Conservation (phyloP, 2,113 vertebrate species). For the Mohoua ochrocephala region DNA sequence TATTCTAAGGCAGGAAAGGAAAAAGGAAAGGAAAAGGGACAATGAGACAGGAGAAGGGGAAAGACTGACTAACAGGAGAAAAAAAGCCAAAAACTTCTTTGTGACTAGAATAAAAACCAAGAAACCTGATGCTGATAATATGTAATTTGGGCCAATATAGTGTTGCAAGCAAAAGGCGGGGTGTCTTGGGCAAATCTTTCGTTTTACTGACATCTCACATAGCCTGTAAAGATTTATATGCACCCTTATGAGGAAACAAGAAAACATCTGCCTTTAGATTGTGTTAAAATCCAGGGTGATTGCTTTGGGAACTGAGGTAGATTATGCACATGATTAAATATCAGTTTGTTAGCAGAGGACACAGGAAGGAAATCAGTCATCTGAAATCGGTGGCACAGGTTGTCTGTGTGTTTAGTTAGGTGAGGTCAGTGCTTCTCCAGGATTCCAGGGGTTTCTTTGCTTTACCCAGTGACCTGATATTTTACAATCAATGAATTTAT, state of each 20-base stretch:
- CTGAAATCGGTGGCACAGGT: background rate
- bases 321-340: background rate
- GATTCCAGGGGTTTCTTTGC: background rate
- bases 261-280: background rate
- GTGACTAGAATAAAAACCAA: background rate
- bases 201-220: background rate
- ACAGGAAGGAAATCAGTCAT: background rate
- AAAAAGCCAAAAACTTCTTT: background rate
- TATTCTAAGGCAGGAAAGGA: background rate
- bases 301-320: background rate
- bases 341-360: background rate
- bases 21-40: rapidly evolving
- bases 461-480: background rate
- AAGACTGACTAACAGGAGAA: background rate
- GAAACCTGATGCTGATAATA: background rate
- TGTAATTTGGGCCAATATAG: background rate
- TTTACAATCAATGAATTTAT: background rate
- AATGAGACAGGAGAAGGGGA: background rate
- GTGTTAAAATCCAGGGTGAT: background rate
- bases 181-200: background rate
- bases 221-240: too few species aligned
- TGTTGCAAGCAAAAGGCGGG: background rate
- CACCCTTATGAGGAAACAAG: background rate
- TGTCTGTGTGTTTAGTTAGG: background rate
- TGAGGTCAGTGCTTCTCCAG: background rate